phyloP scores from a whole-genome alignment of 2,113 vertebrate species.

The Tyrannus savana region DNA sequence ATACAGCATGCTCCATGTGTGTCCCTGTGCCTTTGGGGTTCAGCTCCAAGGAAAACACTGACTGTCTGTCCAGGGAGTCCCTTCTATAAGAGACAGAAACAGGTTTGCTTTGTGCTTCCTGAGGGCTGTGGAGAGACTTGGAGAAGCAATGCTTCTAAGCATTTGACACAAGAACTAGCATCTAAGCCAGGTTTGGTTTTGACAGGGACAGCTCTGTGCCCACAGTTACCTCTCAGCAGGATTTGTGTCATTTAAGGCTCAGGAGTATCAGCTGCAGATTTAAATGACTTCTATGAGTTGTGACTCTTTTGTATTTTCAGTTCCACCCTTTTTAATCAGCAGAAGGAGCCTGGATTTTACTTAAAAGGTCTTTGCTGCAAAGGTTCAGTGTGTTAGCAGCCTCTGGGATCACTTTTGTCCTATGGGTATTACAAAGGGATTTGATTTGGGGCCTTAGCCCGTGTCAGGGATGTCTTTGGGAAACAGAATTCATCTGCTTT shows the following conservation, averaged over 20 bases:
- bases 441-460: neutral
- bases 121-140: neutral
- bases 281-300: neutral
- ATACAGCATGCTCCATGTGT: accelerated
- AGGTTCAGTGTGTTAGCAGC: neutral
- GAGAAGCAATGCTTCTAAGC: neutral
- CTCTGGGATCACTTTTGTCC: neutral
- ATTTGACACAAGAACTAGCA: neutral
- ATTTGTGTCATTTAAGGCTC: neutral
- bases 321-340: neutral
- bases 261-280: neutral
- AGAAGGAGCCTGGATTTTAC: neutral
- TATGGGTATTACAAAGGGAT: neutral
- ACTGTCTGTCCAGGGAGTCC: neutral
- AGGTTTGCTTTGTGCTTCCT: neutral
- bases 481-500: neutral
- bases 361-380: neutral
- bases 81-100: neutral
- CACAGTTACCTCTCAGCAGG: neutral
- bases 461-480: neutral
- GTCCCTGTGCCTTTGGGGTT: neutral
- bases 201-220: neutral
- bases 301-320: neutral
- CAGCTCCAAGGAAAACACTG: neutral
- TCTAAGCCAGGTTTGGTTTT: neutral